These are phyloP conservation scores for Sminthurides bifidus DNA, from an alignment of 1,140 invertebrate genomes.

Conservation along the genomic window DNA sequence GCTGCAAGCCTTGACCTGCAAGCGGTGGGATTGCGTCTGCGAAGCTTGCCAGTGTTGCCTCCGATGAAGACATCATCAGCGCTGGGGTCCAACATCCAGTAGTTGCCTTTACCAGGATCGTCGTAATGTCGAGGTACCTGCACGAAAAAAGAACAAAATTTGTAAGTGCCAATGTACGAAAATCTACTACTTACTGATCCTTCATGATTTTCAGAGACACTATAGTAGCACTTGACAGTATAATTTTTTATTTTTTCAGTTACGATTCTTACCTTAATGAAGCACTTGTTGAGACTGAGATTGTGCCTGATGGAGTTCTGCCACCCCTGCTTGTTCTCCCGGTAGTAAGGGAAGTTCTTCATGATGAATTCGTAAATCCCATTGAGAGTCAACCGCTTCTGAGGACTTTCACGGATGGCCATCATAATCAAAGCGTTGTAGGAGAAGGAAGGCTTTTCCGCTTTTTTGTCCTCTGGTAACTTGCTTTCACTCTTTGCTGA, in stretches of 20 bases:
- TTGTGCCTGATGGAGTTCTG: no score
- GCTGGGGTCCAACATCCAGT: conserved; percentile 90
- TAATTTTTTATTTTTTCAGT: neutral
- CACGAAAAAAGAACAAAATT: neutral
- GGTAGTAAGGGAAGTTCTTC: conserved; percentile 94
- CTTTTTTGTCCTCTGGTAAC: conserved; percentile 48
- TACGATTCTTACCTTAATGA: conserved; percentile 65
- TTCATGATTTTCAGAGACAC: no score
- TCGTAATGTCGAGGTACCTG: conserved; percentile 18
- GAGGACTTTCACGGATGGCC: conserved; percentile 86
- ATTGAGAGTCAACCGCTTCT: conserved; percentile 91
- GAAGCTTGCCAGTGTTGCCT: conserved; percentile 85
- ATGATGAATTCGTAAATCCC: conserved; percentile 99
- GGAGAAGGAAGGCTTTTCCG: conserved; percentile 88
- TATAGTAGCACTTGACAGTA: no score
- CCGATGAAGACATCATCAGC: conserved; percentile 96
- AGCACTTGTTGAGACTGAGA: conserved; percentile 94
- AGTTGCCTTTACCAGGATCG: conserved; percentile 52
- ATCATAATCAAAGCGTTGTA: conserved; percentile 99
- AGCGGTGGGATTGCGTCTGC: conserved; percentile 74
- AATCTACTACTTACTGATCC: no score
- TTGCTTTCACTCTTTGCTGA: neutral
- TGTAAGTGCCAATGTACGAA: no score
- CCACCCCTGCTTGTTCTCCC: conserved; percentile 96
- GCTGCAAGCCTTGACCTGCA: no score